phyloP scores from a whole-genome alignment of 2,797 vertebrate species.

The Danio choprae region DNA sequence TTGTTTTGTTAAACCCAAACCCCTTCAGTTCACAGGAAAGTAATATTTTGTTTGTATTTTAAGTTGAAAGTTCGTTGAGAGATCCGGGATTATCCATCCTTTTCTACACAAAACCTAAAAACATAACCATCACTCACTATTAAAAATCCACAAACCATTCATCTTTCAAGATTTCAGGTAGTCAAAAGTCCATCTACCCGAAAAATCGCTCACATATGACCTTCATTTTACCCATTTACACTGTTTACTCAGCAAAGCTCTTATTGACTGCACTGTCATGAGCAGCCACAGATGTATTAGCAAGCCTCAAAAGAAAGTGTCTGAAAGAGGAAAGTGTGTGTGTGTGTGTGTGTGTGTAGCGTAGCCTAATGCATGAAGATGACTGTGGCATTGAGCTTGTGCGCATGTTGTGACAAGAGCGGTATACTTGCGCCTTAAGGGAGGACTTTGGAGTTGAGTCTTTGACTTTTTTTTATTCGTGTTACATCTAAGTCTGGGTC shows the following conservation, averaged over 20 bases:
- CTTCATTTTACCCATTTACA: background rate
- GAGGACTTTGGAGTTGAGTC: constrained; percentile 58
- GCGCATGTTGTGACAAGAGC: constrained; percentile 67
- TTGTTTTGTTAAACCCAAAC: background rate
- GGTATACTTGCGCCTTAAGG: constrained; percentile 60
- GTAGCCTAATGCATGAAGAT: constrained; percentile 50
- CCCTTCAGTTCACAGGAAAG: background rate
- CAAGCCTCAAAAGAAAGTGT: constrained; percentile 10
- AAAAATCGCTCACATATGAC: constrained; percentile 22
- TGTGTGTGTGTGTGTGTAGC: no score
- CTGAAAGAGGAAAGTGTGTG: constrained; percentile 45
- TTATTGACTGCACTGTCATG: constrained; percentile 29
- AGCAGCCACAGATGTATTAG: constrained; percentile 34
- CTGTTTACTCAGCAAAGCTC: constrained; percentile 38
- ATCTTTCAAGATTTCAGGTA: constrained; percentile 4
- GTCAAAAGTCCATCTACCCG: background rate
- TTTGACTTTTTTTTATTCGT: constrained; percentile 63
- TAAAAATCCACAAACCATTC: background rate
- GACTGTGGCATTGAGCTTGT: constrained; percentile 43
- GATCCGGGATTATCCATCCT: background rate
- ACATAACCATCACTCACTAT: background rate
- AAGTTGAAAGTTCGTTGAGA: background rate
- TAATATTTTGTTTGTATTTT: background rate
- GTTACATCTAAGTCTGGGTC: constrained; percentile 63
- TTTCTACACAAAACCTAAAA: background rate